phyloP scores from a whole-genome alignment of 2,113 vertebrate genomes.

The human (Homo sapiens) region GRCh38 chr11:71957501-71958000 shows the following conservation, averaged over 20 bases:
- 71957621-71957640: constrained; percentile 15
- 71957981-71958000: constrained; percentile 3
- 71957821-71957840: constrained; percentile 40
- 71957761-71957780: constrained; percentile 31
- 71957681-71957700: background rate
- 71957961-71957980: constrained; percentile 7
- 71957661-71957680: constrained; percentile 31
- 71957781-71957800: constrained; percentile 26
- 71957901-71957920: constrained; percentile 33
- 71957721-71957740: background rate
- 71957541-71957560: background rate
- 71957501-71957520: background rate
- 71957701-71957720: background rate
- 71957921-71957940: background rate
- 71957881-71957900: constrained; percentile 20
- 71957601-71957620: constrained; percentile 6
- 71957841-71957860: background rate
- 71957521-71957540: constrained; percentile 44
- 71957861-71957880: background rate
- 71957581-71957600: background rate
- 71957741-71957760: constrained; percentile 8
- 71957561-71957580: background rate
- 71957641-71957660: constrained; percentile 16
- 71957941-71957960: constrained; percentile 30
- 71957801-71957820: background rate